Percentiles rank a stretch among this genome's conserved stretches.
phyloP scores from a whole-genome alignment of 2,888 invertebrate species.

The Drosophila algonquin region DNA sequence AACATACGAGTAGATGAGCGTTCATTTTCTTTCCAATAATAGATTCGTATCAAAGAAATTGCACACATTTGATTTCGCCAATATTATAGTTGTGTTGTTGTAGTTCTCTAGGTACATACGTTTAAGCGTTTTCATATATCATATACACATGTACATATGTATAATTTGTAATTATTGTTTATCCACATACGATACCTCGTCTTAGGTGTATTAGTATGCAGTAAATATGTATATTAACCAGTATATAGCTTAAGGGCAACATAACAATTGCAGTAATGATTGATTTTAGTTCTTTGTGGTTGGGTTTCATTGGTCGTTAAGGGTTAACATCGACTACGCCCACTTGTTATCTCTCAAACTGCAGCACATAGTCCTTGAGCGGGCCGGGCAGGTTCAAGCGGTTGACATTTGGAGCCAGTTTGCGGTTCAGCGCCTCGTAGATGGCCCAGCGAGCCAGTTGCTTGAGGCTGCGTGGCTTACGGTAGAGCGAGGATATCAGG shows the following conservation, averaged over 20 bases:
- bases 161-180: slow-evolving; percentile 40
- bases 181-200: slow-evolving; percentile 15
- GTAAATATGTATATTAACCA: slow-evolving; percentile 26
- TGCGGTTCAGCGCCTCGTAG: slow-evolving; percentile 87
- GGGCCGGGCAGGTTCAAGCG: slow-evolving; percentile 88
- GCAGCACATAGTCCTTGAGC: slow-evolving; percentile 88
- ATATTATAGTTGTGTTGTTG: slow-evolving; percentile 18
- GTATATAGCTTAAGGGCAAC: slow-evolving; percentile 41
- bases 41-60: slow-evolving; percentile 79
- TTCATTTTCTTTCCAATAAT: slow-evolving; percentile 52
- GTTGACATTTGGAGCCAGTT: slow-evolving; percentile 87
- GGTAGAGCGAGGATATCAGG: slow-evolving; percentile 87
- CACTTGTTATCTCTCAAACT: slow-evolving; percentile 86
- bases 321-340: slow-evolving; percentile 40
- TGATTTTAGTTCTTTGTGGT: slow-evolving; percentile 55
- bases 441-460: slow-evolving; percentile 89
- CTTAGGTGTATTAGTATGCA: slow-evolving; percentile 5
- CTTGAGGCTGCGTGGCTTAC: slow-evolving; percentile 88
- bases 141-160: slow-evolving; percentile 7
- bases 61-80: slow-evolving; percentile 71
- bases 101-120: slow-evolving; percentile 57
- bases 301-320: slow-evolving; percentile 56
- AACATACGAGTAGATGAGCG: slow-evolving; percentile 59
- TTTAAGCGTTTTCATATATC: slow-evolving; percentile 70
- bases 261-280: slow-evolving; percentile 56